Evolutionary conservation across 2,888 invertebrate genomes (phyloP), one percentile per base, ranked within the genome.

Genomic region (Encarsia formosa): DNA sequence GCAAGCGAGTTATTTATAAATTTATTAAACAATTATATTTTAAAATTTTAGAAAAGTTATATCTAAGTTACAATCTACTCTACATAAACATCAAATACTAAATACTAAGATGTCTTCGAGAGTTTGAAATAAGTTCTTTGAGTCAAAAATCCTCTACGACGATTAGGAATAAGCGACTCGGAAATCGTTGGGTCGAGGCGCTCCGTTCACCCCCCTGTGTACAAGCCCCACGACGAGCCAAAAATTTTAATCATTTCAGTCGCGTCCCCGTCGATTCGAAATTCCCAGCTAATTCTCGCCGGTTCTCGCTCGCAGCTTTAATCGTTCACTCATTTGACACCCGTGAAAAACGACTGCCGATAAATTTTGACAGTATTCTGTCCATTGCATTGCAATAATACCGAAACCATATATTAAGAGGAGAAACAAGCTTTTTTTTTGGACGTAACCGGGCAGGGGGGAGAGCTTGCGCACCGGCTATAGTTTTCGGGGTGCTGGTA

Each of bases 331-430:
- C 69, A 71, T 72, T 72, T 71, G 71, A 72, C 70, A 65, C 63
- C 65, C 65, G 70, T 73, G 73, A 73, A 73, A 73, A 73, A 73
- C 69, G 73, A 68, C 65, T 62, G 65, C 71, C 73, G 71, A 73
- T 73, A 73, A 73, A 73, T 73, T 73, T 73, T 72, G 73, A 73
- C 73, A 73, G 71, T 72, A 71, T 73, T 73, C 73, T 73, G 73
- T 73, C 73, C 71, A 71, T 73, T 72, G 73, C 73, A 73, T 73
- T 69, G 73, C 73, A 73, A 73, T 73, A 73, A 73, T 73, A 73
- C 71, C 66, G 70, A 65, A n/a, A 70, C 70, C 73, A 71, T 73
- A 73, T 73, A 73, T 73, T 73, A 73, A 69, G 65, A 65, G 66
- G 57, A 55, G 62, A 59, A 57, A 46, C 61, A 58, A 60, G 57